Conservation (phyloP, 2,888 invertebrate genomes). For the Deroplatys truncata region DNA sequence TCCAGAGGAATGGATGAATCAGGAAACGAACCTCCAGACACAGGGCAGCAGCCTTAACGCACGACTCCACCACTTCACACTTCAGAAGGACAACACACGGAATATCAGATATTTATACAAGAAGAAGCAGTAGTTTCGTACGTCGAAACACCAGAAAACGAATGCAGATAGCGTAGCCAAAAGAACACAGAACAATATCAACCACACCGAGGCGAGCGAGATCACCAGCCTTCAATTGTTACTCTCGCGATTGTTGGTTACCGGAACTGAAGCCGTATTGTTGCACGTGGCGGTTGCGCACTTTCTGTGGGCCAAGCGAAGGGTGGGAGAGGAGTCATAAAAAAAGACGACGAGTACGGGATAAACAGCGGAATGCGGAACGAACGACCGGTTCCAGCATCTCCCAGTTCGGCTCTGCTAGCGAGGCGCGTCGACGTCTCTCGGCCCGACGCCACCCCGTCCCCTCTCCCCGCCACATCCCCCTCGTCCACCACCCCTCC, state of each 20-base stretch:
- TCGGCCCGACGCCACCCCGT: neutral
- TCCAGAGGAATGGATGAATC: slow-evolving; percentile 56
- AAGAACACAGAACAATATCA: neutral
- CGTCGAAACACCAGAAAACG: neutral
- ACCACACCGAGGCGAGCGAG: neutral
- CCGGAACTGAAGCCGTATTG: neutral
- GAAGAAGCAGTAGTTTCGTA: neutral
- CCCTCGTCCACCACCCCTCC: neutral
- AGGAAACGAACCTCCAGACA: neutral
- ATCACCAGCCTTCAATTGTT: neutral
- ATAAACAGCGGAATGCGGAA: neutral
- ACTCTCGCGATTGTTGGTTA: neutral
- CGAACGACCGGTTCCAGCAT: slow-evolving; percentile 4
- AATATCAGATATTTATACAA: neutral
- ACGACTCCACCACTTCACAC: neutral
- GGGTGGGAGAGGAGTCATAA: neutral
- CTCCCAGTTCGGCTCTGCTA: slow-evolving; percentile 9
- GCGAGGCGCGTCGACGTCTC: neutral
- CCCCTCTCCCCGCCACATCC: neutral
- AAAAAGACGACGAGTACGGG: neutral
- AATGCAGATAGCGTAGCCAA: neutral
- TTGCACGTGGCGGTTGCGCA: neutral
- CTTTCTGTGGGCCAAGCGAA: neutral
- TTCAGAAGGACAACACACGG: neutral
- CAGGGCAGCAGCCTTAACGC: neutral